Conservation (phyloP, 2,113 vertebrate genomes). For the Phrynosoma blainvillii region DNA sequence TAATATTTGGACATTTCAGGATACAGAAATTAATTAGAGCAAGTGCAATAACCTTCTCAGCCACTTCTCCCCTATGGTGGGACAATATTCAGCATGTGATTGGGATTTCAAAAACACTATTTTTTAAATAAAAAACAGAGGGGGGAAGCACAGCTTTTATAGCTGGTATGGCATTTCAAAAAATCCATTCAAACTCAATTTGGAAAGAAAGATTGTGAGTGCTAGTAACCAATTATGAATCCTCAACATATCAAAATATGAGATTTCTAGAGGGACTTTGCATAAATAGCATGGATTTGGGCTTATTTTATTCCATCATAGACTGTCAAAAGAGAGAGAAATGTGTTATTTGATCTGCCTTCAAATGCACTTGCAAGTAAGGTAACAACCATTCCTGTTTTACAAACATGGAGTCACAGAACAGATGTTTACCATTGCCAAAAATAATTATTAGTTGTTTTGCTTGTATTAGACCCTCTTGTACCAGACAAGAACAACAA, state of each 20-base stretch:
- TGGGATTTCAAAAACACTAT: neutral
- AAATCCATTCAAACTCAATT: conserved; percentile 6
- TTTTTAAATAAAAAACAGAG: neutral
- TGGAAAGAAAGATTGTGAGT: neutral
- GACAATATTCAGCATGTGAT: neutral
- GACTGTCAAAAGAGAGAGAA: neutral
- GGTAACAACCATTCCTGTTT: neutral
- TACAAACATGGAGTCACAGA: neutral
- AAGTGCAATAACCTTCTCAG: neutral
- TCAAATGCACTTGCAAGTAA: neutral
- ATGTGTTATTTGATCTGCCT: neutral
- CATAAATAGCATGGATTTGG: neutral
- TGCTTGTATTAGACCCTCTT: neutral
- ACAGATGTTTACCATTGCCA: neutral
- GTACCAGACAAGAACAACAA: neutral
- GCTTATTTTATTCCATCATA: conserved; percentile 5
- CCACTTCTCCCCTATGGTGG: neutral
- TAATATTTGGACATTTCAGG: neutral
- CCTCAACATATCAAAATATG: neutral
- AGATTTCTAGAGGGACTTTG: neutral
- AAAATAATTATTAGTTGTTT: neutral
- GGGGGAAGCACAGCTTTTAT: neutral
- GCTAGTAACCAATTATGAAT: conserved; percentile 2
- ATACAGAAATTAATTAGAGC: conserved; percentile 1
- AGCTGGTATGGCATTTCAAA: neutral